phyloP scores from a whole-genome alignment of 1,140 invertebrate species.

The Lucilia sericata region DNA sequence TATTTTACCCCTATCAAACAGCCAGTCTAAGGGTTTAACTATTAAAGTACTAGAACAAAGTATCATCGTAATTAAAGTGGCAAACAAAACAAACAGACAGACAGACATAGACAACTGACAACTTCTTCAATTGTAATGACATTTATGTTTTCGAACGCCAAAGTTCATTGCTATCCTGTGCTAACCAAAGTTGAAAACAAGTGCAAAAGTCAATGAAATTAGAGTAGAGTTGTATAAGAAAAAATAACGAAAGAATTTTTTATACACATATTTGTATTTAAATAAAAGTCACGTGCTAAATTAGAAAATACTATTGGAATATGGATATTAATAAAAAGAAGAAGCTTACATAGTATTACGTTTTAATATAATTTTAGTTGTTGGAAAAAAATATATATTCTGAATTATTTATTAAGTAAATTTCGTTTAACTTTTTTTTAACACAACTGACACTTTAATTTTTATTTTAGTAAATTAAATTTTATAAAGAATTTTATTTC shows the following conservation, averaged over 20 bases:
- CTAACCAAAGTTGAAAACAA: background rate
- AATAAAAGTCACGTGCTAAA: constrained; percentile 16
- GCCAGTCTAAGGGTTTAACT: too few relatives aligned
- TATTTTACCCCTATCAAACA: too few relatives aligned
- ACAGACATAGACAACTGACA: background rate
- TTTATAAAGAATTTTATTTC: background rate
- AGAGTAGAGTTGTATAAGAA: background rate
- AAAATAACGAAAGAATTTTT: background rate
- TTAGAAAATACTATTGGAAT: background rate
- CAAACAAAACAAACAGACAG: too few relatives aligned
- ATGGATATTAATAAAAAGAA: background rate
- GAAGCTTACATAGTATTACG: background rate
- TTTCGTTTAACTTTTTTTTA: too few relatives aligned
- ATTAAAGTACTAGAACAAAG: too few relatives aligned
- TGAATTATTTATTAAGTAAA: too few relatives aligned
- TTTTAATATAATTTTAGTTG: too few relatives aligned
- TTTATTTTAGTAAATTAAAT: background rate
- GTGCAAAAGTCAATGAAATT: background rate
- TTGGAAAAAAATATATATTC: too few relatives aligned
- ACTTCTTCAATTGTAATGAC: background rate
- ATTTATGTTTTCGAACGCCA: background rate
- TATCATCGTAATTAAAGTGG: too few relatives aligned
- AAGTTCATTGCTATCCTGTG: background rate
- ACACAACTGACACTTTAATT: too few relatives aligned
- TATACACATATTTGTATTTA: background rate